A percentile compares a stretch with the other conserved stretches of the same genome.
Evolutionary conservation across 1,140 invertebrate species (phyloP).

Genomic region (Lepidostoma basale): DNA sequence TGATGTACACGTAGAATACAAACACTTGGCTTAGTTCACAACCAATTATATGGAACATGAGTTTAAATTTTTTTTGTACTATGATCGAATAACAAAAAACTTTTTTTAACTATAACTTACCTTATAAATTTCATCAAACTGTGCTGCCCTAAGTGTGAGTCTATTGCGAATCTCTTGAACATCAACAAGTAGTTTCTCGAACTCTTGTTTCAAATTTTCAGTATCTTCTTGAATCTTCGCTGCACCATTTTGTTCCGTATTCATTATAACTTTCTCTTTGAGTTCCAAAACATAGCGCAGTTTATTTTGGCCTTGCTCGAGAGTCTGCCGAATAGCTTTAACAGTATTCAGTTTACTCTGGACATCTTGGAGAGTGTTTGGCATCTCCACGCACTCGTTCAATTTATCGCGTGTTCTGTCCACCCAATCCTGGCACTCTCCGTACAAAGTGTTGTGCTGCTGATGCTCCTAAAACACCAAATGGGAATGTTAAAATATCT

Average conservation of each 20-base stretch:
- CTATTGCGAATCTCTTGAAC: constrained; percentile 79
- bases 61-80: too few relatives aligned
- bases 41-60: too few relatives aligned
- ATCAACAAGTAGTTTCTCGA: constrained; percentile 82
- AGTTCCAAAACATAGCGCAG: constrained; percentile 86
- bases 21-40: too few relatives aligned
- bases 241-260: constrained; percentile 85
- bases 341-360: constrained; percentile 83
- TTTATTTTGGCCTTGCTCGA: constrained; percentile 92
- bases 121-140: constrained; percentile 87
- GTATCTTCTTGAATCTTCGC: constrained; percentile 89
- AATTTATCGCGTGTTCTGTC: constrained; percentile 84
- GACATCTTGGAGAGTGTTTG: constrained; percentile 78
- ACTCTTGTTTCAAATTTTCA: constrained; percentile 84
- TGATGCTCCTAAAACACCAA: constrained; percentile 73
- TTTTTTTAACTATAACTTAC: constrained; percentile 50
- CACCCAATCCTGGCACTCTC: constrained; percentile 91
- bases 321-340: constrained; percentile 80
- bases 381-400: constrained; percentile 76
- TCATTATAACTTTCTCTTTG: constrained; percentile 90
- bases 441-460: constrained; percentile 85
- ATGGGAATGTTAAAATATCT: neutral
- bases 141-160: constrained; percentile 70
- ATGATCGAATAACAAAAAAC: neutral
- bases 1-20: too few relatives aligned